These are phyloP conservation scores for Achlya flavicornis DNA, from an alignment of 2,888 invertebrate genomes.

Conservation along the genomic window DNA sequence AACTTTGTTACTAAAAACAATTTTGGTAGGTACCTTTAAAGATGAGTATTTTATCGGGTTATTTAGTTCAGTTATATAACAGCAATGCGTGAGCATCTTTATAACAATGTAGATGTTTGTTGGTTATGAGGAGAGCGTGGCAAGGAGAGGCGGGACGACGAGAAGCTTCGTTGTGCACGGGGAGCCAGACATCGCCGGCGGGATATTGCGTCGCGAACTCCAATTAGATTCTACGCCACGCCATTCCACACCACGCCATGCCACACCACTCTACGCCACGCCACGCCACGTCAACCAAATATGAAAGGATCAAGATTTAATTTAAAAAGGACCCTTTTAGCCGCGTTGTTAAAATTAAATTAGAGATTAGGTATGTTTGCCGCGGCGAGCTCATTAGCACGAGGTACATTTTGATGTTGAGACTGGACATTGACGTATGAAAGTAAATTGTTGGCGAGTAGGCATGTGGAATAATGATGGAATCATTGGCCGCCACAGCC, in stretches of 20 bases:
- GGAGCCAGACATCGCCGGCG: neutral
- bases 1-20: too few relatives aligned
- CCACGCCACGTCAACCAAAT: constrained; percentile 13
- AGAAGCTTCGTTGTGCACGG: neutral
- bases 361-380: constrained; percentile 19
- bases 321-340: constrained; percentile 28
- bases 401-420: neutral
- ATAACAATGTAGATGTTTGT: neutral
- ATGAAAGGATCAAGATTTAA: constrained; percentile 35
- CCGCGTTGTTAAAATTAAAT: constrained; percentile 23
- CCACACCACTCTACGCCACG: neutral
- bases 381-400: neutral
- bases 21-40: too few relatives aligned
- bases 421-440: neutral
- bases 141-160: neutral
- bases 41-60: neutral
- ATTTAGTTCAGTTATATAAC: neutral
- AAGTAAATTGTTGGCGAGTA: constrained; percentile 1
- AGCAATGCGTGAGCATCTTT: too few relatives aligned
- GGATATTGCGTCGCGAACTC: constrained; percentile 12
- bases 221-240: neutral
- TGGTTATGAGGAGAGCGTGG: neutral
- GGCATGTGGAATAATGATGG: neutral
- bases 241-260: neutral
- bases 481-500: neutral